Base-by-base conservation (phyloP, 2,888 invertebrate genomes). In the Iphiclides podalirius region DNA sequence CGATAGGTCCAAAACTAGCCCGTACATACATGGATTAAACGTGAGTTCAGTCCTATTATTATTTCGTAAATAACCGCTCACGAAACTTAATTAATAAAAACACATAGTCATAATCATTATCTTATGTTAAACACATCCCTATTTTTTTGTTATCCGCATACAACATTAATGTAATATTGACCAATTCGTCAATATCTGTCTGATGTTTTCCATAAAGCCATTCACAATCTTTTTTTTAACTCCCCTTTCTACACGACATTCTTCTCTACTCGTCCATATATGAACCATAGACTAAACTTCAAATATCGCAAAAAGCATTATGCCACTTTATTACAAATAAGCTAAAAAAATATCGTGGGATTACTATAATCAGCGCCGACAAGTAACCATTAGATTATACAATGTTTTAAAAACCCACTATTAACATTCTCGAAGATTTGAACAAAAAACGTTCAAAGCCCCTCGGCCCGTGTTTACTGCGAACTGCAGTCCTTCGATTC, bases 391-490 rank as follows among this genome's bases (percentile, higher is more conserved):
- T 43, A 23, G 26, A 28, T 12, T 12, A 9, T 45, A 28, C 36
- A 45, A 28, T 33, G 31, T 46, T 46, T 16, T 38, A 33, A 46
- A 31, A 37, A 12, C 13, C 15, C n/a, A 20, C 31, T 38, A 38
- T 45, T 38, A 33, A 33, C 38, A 17, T 46, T 46, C 38, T 20
- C 13, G 9, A 8, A 14, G 17, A n/a, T 16, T 20, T 6, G 0
- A 31, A 37, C 11, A 46, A 38, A 46, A 38, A 38, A 33, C 9
- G 17, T 12, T n/a, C 20, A 6, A 37, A 37, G 28, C 17, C 28
- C 26, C 14, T 34, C 23, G 35, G 15, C 13, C 26, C 12, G 28
- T 28, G 36, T 37, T 45, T 45, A 26, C 44, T 17, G 1, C 9
- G 44, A 44, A 37, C 16, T 9, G 1, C 4, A 12, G 38, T 38